phyloP scores from a whole-genome alignment of 2,113 vertebrate genomes.

The Oreotragus oreotragus region DNA sequence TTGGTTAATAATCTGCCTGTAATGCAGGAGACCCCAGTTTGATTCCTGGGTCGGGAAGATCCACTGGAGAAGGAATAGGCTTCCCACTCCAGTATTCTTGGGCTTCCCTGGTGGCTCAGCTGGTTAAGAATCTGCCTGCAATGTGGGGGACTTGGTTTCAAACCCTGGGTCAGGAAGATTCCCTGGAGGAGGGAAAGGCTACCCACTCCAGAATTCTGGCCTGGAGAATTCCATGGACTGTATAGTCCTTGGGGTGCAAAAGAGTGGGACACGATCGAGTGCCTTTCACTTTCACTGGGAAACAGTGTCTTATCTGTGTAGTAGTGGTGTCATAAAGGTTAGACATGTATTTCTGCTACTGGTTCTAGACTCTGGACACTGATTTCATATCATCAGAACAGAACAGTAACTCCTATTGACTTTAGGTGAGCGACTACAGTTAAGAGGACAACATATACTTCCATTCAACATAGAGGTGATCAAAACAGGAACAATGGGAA shows the following conservation, averaged over 20 bases:
- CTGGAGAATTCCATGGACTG: not conserved
- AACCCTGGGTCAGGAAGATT: not conserved
- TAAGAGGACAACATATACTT: not conserved
- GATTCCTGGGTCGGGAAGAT: not conserved
- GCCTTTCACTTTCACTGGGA: not conserved
- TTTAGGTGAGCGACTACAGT: not conserved
- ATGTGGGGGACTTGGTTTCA: not conserved
- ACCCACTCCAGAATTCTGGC: not conserved
- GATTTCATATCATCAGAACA: not conserved
- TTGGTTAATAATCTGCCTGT: not conserved
- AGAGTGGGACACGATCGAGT: not conserved
- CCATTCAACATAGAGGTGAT: not conserved
- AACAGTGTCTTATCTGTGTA: not conserved
- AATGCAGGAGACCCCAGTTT: not conserved
- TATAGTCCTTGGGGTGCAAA: not conserved
- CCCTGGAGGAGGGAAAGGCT: not conserved
- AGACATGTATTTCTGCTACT: not conserved
- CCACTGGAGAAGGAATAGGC: not conserved
- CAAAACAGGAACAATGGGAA: not conserved
- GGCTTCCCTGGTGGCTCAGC: not conserved
- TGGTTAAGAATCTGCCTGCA: not conserved
- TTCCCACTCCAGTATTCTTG: not conserved
- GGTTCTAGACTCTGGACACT: not conserved
- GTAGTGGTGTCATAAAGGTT: not conserved
- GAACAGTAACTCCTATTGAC: not conserved